Evolutionary conservation across 2,797 vertebrate species (phyloP).

Genomic region (Eptatretus atami): DNA sequence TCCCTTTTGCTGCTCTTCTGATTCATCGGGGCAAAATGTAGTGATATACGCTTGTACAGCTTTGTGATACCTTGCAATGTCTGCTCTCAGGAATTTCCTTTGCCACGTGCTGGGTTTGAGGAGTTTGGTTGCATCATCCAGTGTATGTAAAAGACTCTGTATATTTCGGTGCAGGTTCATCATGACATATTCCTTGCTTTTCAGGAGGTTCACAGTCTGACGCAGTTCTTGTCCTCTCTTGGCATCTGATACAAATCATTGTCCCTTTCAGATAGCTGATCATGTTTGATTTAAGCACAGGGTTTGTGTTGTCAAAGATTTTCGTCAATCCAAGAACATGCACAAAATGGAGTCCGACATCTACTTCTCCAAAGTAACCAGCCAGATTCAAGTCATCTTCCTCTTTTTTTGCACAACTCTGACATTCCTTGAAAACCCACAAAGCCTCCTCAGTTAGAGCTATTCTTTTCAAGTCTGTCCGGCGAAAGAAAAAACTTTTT

Average conservation of each 20-base stretch:
- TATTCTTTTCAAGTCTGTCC: slow-evolving; percentile 12
- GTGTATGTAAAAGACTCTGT: slow-evolving; percentile 19
- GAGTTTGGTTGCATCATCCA: slow-evolving; percentile 18
- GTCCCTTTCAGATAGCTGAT: slow-evolving; percentile 16
- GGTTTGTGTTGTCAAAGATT: slow-evolving; percentile 16
- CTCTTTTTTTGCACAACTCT: slow-evolving; percentile 16
- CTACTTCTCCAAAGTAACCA: slow-evolving; percentile 22
- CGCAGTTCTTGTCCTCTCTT: slow-evolving; percentile 7
- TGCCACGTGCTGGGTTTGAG: slow-evolving; percentile 15
- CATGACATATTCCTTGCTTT: slow-evolving; percentile 10
- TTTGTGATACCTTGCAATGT: slow-evolving; percentile 11
- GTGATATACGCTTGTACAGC: slow-evolving; percentile 14
- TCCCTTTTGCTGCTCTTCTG: slow-evolving; percentile 9
- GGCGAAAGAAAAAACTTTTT: slow-evolving; percentile 11
- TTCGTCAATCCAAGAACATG: slow-evolving; percentile 17
- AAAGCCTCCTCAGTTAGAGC: slow-evolving; percentile 16
- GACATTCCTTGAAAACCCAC: slow-evolving; percentile 22
- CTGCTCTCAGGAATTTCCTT: slow-evolving; percentile 16
- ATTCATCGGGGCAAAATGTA: slow-evolving; percentile 14
- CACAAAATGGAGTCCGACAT: slow-evolving; percentile 19
- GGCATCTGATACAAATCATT: slow-evolving; percentile 7
- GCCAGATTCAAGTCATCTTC: slow-evolving; percentile 18
- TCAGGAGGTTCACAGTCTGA: slow-evolving; percentile 10
- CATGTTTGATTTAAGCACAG: slow-evolving; percentile 13
- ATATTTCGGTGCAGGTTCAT: slow-evolving; percentile 11